Evolutionary conservation across 2,888 invertebrate genomes (phyloP), one percentile per base, ranked within the genome.

Genomic region (Drosophila mulleri): DNA sequence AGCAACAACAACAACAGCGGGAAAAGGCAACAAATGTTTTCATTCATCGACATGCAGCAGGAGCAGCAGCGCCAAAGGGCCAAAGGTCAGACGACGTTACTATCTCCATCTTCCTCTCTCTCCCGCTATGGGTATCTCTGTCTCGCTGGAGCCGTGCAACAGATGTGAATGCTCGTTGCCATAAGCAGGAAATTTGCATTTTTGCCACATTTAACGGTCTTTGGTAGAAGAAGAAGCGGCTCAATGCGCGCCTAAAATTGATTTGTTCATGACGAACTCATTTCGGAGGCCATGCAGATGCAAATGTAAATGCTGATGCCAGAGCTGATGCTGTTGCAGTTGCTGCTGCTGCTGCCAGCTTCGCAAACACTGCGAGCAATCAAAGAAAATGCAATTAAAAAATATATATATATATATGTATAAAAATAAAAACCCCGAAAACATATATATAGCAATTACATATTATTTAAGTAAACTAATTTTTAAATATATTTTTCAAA

Each of bases 211-310:
- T 86, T 84, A 82, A 87, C 82, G 88, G 83, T 74, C 71, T 73
- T 57, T 59, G 63, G 14, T 14, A 23, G 42, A 42, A 42, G 42
- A 16, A 41, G 41, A 14, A 67, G 35, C 35, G 53, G 45, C 68
- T 67, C 64, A 77, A 62, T 70, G 73, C 73, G 76, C 68, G 56
- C 63, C 71, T n/a, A 79, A 86, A 86, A 89, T 86, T 86, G 85
- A 86, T 86, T 86, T 84, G 89, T 87, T 82, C 86, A 82, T 85
- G 89, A 88, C 85, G 88, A 83, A 88, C 85, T 83, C 81, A 80
- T 88, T 84, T 72, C 45, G 62, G 42, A 50, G 80, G 67, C 75
- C 71, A 78, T 64, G 71, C 64, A 54, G 58, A 76, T 68, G 41
- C 56, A n/a, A 20, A 62, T 67, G 58, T 37, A n/a, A 23, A 53